Evolutionary conservation across 2,888 invertebrate genomes (phyloP), one percentile per base, ranked within the genome.

Genomic region (Electrophaes corylata): DNA sequence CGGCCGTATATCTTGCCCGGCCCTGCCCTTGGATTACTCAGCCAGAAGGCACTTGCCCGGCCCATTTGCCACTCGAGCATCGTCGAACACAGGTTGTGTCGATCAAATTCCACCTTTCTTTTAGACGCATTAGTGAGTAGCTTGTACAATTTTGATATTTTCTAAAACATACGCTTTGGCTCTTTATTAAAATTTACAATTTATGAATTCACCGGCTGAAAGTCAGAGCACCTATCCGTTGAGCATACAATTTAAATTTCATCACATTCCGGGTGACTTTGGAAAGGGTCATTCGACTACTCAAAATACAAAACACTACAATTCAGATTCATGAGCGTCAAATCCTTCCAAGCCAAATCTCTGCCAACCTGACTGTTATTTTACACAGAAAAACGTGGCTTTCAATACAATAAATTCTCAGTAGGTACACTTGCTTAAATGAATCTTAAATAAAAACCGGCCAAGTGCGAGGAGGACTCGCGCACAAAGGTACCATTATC

Each of bases 291-390:
- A 70, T 66, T 71, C 64, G 63, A 62, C 60, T 66, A 65, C 64
- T 73, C 65, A 72, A 79, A 78, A 78, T 71, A 67, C 55, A 67
- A 73, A 72, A 41, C 67, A 65, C 74, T 74, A 70, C 69, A 78
- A 77, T n/a, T 77, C 70, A 73, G 72, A 83, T 82, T 81, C 78
- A 82, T 79, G 73, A 72, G 67, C 70, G 63, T 70, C 58, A 65
- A 71, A 75, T 69, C 72, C 70, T 67, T 70, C 59, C 60, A 66
- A 71, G 65, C 72, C 67, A 63, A 72, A 66, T 64, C 55, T 31
- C n/a, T 35, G 5, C 14, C 65, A 65, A 67, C 64, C 62, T 33
- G 54, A 50, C 59, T 49, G 44, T 60, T 58, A 61, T 64, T 65
- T 70, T 11, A 44, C 71, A 72, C 69, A 68, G 66, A 48, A 51